Conservation (phyloP, 2,113 vertebrate species). For the Manacus vitellinus region DNA sequence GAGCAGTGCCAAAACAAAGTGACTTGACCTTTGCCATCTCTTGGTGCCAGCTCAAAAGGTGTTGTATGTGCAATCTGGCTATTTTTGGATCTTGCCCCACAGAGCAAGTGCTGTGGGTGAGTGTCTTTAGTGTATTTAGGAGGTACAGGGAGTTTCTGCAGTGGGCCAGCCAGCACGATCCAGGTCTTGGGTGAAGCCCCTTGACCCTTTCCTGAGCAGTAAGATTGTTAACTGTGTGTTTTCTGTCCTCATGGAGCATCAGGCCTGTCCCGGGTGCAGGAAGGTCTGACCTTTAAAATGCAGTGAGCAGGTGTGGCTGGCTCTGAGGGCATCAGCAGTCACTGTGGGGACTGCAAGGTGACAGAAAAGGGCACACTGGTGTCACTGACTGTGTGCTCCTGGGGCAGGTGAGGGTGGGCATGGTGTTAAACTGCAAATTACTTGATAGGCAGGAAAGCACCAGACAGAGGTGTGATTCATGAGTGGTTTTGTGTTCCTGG, state of each 20-base stretch:
- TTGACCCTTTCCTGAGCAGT: not conserved
- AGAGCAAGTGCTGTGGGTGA: not conserved
- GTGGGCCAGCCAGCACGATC: accelerated
- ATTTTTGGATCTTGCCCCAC: not conserved
- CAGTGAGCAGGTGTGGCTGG: not conserved
- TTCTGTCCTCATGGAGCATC: not conserved
- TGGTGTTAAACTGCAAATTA: not conserved
- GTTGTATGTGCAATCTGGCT: not conserved
- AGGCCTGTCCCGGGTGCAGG: not conserved
- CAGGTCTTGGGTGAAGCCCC: not conserved
- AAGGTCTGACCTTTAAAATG: not conserved
- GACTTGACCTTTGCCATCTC: not conserved
- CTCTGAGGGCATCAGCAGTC: accelerated
- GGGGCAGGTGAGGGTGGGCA: not conserved
- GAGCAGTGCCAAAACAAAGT: not conserved
- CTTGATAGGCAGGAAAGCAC: not conserved
- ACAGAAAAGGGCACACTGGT: not conserved
- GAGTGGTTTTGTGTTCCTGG: not conserved
- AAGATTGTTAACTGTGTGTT: accelerated
- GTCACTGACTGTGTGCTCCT: accelerated
- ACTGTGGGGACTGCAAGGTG: not conserved
- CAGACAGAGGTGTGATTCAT: not conserved
- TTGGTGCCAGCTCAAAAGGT: not conserved
- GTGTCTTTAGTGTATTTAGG: not conserved
- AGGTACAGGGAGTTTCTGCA: not conserved